A percentile compares a stretch with the other conserved stretches of the same genome.
phyloP scores from a whole-genome alignment of 1,140 invertebrate genomes.

The Ips typographus region DNA sequence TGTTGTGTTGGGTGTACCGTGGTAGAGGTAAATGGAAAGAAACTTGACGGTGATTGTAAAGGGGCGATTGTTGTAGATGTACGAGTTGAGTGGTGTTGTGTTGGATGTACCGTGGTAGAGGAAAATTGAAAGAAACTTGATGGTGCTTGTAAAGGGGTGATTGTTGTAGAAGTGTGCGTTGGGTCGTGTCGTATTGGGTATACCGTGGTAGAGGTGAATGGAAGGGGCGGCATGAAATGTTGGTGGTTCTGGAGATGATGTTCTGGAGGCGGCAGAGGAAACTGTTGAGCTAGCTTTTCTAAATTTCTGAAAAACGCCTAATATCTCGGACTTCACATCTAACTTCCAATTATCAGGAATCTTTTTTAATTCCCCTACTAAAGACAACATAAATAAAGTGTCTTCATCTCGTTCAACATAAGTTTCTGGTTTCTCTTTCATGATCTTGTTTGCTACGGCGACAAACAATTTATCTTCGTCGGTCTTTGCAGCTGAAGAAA shows the following conservation, averaged over 20 bases:
- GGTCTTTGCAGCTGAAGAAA: not conserved
- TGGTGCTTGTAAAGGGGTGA: too few relatives aligned
- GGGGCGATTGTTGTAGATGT: too few relatives aligned
- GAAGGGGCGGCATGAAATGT: too few relatives aligned
- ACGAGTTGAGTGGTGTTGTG: too few relatives aligned
- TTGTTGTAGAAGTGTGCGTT: too few relatives aligned
- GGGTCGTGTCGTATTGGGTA: not conserved
- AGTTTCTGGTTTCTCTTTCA: not conserved
- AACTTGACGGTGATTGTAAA: too few relatives aligned
- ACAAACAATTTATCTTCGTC: slow-evolving; percentile 1
- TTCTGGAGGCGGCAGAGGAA: not conserved
- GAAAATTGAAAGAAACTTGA: too few relatives aligned
- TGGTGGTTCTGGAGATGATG: too few relatives aligned
- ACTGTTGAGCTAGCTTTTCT: not conserved
- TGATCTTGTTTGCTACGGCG: not conserved
- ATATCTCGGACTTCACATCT: not conserved
- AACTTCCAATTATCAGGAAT: slow-evolving; percentile 3
- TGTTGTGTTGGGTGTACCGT: too few relatives aligned
- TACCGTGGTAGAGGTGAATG: not conserved
- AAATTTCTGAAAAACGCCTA: not conserved
- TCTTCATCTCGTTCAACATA: slow-evolving; percentile 1
- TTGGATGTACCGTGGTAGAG: too few relatives aligned
- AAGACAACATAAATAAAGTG: slow-evolving; percentile 1
- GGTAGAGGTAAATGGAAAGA: too few relatives aligned
- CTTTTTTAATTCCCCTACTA: not conserved